These are phyloP conservation scores for Alca torda DNA, from an alignment of 2,797 vertebrate genomes.

Conservation along the genomic window DNA sequence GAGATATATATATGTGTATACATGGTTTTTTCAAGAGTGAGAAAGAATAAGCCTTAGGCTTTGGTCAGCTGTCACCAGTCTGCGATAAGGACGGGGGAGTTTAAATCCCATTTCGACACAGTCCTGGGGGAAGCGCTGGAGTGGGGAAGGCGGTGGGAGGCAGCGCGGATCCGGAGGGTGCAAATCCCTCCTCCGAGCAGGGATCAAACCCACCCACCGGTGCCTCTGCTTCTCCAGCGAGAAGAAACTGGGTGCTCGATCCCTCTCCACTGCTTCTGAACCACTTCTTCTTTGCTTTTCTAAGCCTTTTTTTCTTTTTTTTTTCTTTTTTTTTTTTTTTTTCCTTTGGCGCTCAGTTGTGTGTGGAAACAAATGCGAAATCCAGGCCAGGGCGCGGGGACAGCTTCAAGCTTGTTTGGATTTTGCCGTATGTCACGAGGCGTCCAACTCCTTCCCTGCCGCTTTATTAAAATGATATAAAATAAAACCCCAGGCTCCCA, in stretches of 20 bases:
- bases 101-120: slow-evolving; percentile 39
- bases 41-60: slow-evolving; percentile 26
- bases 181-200: neutral
- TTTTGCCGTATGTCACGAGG: neutral
- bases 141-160: neutral
- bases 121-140: neutral
- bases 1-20: neutral
- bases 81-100: neutral
- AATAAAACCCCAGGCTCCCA: neutral
- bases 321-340: neutral
- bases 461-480: neutral
- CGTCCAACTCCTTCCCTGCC: neutral
- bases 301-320: neutral
- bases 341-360: neutral
- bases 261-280: neutral
- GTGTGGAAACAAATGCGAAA: neutral
- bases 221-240: neutral
- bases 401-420: neutral
- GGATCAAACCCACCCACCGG: neutral
- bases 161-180: neutral
- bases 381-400: rapidly evolving
- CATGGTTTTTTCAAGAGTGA: neutral
- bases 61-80: neutral
- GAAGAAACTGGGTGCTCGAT: neutral
- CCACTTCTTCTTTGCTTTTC: neutral